Evolutionary conservation across 1,140 invertebrate species (phyloP).

Genomic region (Riptortus pedestris): DNA sequence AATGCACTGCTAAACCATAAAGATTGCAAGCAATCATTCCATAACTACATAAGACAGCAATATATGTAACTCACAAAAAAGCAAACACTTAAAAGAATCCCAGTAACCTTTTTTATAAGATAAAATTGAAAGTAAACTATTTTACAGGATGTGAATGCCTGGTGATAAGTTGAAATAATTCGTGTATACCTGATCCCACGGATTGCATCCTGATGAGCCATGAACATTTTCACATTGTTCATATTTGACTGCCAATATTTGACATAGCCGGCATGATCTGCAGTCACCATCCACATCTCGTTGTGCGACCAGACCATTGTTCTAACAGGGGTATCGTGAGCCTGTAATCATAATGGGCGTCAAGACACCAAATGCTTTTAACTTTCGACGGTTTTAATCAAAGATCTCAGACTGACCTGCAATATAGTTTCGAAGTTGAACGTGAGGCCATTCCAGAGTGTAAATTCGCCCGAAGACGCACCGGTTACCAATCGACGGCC

Average conservation of each 20-base stretch:
- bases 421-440: slow-evolving; percentile 99
- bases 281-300: slow-evolving; percentile 99
- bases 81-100: slow-evolving; percentile 8
- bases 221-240: slow-evolving; percentile 99
- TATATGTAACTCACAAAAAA: slow-evolving; percentile 10
- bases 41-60: neutral
- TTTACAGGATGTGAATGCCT: slow-evolving; percentile 3
- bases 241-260: slow-evolving; percentile 99
- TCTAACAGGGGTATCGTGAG: slow-evolving; percentile 92
- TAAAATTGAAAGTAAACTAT: neutral
- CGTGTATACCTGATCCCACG: slow-evolving; percentile 81
- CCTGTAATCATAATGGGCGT: too few species aligned
- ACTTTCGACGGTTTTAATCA: too few species aligned
- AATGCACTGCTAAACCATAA: slow-evolving; percentile 1
- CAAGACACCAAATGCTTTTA: too few species aligned
- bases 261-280: slow-evolving; percentile 94
- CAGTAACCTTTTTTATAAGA: slow-evolving; percentile 1
- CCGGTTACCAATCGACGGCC: slow-evolving; percentile 94
- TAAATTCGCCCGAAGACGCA: slow-evolving; percentile 98
- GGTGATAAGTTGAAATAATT: slow-evolving; percentile 16
- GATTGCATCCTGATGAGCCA: slow-evolving; percentile 98
- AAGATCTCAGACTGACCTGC: slow-evolving; percentile 67
- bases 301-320: slow-evolving; percentile 99
- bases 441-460: slow-evolving; percentile 97
- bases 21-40: neutral